Evolutionary conservation across 2,113 vertebrate genomes (phyloP).

Genomic region (Accipiter virgatus): DNA sequence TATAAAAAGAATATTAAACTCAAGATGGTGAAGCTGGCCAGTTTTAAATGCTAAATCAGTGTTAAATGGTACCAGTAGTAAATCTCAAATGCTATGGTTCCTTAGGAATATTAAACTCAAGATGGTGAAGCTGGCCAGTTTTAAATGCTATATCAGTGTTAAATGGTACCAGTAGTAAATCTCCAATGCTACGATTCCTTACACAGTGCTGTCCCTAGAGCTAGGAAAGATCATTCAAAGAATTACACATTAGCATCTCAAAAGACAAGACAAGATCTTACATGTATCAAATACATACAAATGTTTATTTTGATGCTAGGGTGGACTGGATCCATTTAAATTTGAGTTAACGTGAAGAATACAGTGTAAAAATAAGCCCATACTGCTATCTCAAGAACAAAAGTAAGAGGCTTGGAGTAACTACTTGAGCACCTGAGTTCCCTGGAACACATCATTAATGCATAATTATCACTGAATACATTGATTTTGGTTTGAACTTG

Average conservation of each 20-base stretch:
- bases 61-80: not conserved
- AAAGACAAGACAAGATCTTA: not conserved
- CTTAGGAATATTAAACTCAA: not conserved
- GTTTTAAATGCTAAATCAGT: not conserved
- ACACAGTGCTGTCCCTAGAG: not conserved
- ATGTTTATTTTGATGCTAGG: not conserved
- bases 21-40: not conserved
- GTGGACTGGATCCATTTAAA: not conserved
- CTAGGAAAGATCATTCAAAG: not conserved
- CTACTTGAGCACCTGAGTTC: not conserved
- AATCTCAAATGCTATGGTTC: not conserved
- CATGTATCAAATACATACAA: not conserved
- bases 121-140: not conserved
- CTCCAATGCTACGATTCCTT: not conserved
- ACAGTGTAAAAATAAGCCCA: not conserved
- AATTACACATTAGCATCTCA: not conserved
- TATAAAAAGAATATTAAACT: not conserved
- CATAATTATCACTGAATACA: not conserved
- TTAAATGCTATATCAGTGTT: not conserved
- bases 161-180: not conserved
- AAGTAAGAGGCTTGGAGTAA: not conserved
- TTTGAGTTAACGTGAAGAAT: not conserved
- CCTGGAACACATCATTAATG: not conserved
- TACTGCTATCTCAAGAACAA: not conserved
- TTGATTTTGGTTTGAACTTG: conserved; percentile 24